These are phyloP conservation scores for Alectura lathami DNA, from an alignment of 2,113 vertebrate species.

Conservation along the genomic window DNA sequence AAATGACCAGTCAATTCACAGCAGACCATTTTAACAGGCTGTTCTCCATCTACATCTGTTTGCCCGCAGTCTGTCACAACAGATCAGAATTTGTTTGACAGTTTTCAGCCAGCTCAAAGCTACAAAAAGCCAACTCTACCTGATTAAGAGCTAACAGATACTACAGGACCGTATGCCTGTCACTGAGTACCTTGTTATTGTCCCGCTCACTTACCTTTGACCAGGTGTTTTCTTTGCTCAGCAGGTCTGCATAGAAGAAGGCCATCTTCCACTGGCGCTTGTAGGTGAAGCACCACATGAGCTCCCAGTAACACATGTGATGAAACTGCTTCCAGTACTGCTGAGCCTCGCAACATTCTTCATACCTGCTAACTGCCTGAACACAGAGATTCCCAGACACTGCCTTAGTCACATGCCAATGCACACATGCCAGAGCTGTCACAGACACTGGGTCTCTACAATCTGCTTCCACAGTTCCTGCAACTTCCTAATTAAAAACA, in stretches of 20 bases:
- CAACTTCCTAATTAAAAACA: background rate
- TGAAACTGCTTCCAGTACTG: slow-evolving; percentile 98
- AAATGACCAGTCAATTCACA: background rate
- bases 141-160: background rate
- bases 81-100: background rate
- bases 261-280: slow-evolving; percentile 97
- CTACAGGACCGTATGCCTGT: background rate
- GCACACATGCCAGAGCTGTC: background rate
- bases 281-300: slow-evolving; percentile 99
- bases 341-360: slow-evolving; percentile 96
- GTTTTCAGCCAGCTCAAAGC: background rate
- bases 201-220: slow-evolving; percentile 84
- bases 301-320: slow-evolving; percentile 99
- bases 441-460: background rate
- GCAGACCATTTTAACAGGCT: background rate
- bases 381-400: slow-evolving; percentile 1
- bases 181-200: background rate
- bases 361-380: slow-evolving; percentile 89
- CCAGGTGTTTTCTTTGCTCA: slow-evolving; percentile 96
- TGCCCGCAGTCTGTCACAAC: background rate
- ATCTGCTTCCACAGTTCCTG: background rate
- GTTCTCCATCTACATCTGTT: background rate
- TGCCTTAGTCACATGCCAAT: background rate
- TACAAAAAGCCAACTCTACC: background rate
- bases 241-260: slow-evolving; percentile 95